Conservation (phyloP, 1,140 invertebrate genomes). For the Neelides sp. region DNA sequence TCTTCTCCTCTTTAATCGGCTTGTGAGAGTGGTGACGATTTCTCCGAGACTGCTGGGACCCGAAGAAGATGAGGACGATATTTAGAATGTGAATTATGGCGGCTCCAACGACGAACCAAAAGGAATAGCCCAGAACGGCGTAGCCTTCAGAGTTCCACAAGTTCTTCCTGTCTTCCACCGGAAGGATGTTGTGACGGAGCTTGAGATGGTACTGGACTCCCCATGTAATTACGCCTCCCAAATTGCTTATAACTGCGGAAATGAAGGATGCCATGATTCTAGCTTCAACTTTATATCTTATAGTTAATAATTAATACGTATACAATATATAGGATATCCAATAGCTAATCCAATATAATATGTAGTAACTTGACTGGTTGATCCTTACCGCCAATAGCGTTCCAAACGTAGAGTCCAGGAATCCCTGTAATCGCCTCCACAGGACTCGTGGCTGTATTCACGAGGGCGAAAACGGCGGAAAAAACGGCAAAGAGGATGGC, state of each 20-base stretch:
- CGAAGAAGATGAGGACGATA: conserved; percentile 58
- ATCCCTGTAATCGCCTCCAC: conserved; percentile 33
- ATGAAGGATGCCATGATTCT: conserved; percentile 30
- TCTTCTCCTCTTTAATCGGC: conserved; percentile 62
- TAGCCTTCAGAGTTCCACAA: conserved; percentile 58
- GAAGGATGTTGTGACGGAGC: conserved; percentile 61
- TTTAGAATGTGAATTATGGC: conserved; percentile 57
- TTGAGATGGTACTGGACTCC: conserved; percentile 58
- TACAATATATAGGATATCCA: not conserved
- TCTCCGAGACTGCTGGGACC: conserved; percentile 50
- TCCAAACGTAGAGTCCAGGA: conserved; percentile 63
- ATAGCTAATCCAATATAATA: not conserved
- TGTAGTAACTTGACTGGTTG: not conserved
- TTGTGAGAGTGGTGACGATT: conserved; percentile 37
- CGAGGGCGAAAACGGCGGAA: conserved; percentile 56
- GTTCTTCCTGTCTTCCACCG: conserved; percentile 55
- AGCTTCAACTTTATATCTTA: conserved; percentile 4
- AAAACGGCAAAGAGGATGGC: conserved; percentile 53
- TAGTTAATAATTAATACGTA: conserved; percentile 2
- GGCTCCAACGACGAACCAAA: conserved; percentile 64
- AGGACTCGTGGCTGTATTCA: conserved; percentile 48
- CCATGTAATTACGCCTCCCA: conserved; percentile 57
- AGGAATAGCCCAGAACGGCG: conserved; percentile 60
- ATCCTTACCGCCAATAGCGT: conserved; percentile 50
- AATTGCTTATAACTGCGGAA: conserved; percentile 55